Evolutionary conservation across 2,797 vertebrate species (phyloP).

Genomic region (Sciurus vulgaris): DNA sequence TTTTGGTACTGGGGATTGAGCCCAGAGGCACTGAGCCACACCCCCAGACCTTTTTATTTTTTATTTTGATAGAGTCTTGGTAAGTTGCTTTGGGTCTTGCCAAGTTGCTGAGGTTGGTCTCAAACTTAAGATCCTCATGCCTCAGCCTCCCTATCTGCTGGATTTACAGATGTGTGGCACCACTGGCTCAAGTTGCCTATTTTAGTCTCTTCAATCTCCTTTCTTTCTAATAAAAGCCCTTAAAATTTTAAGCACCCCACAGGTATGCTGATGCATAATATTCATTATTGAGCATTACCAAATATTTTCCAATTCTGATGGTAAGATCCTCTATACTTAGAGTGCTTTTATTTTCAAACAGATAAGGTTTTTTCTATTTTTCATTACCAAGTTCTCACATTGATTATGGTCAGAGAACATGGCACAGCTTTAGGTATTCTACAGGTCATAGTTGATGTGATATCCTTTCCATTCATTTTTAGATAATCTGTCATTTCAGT

Average conservation of each 20-base stretch:
- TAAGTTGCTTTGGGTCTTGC: no score
- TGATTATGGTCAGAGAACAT: constrained; percentile 8
- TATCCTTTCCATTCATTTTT: not conserved
- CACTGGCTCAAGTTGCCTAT: not conserved
- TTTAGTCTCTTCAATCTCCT: not conserved
- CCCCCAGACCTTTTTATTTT: no score
- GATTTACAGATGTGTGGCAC: no score
- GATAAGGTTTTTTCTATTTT: not conserved
- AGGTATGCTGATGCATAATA: not conserved
- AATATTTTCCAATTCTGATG: not conserved
- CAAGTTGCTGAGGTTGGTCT: no score
- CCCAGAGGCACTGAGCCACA: no score
- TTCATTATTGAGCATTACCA: not conserved
- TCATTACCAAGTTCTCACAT: not conserved
- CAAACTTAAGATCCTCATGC: no score
- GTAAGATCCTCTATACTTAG: not conserved
- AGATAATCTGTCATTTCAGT: not conserved
- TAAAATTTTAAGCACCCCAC: not conserved
- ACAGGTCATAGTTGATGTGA: not conserved
- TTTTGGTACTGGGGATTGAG: no score
- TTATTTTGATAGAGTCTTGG: no score
- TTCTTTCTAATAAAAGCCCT: constrained; percentile 23
- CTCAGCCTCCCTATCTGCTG: no score
- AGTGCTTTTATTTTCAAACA: not conserved
- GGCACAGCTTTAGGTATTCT: not conserved